phyloP scores from a whole-genome alignment of 2,113 vertebrate species.

The Nycticorax nycticorax region DNA sequence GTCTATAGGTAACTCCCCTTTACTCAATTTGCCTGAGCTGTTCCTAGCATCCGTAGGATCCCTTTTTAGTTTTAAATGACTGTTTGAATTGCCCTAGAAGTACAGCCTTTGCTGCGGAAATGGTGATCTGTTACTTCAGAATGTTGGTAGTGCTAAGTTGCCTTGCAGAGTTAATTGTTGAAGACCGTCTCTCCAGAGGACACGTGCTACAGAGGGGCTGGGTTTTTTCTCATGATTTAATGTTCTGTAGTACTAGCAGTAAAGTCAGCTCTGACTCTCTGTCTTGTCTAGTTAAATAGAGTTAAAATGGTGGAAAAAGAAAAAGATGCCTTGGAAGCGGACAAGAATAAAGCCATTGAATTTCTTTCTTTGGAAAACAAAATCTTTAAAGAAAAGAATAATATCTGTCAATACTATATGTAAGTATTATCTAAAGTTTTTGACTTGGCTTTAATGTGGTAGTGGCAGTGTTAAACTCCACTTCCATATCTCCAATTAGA shows the following conservation, averaged over 20 bases:
- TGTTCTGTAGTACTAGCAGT: neutral
- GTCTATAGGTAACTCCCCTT: neutral
- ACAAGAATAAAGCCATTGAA: slow-evolving; percentile 92
- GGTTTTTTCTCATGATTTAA: neutral
- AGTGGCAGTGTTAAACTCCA: neutral
- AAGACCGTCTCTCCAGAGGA: neutral
- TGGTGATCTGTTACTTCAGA: neutral
- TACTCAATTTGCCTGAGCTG: neutral
- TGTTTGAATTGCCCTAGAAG: neutral
- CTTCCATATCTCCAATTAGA: neutral
- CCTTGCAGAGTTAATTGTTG: neutral
- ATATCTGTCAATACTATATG: slow-evolving; percentile 90
- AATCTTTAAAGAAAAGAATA: slow-evolving; percentile 89
- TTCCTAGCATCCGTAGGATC: neutral
- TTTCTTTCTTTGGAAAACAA: slow-evolving; percentile 92
- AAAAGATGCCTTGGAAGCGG: slow-evolving; percentile 92
- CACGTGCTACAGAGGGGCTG: fast-evolving
- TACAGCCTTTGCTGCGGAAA: neutral
- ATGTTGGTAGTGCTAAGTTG: neutral
- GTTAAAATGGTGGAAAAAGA: slow-evolving; percentile 97
- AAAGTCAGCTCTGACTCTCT: neutral
- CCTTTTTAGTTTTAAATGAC: neutral
- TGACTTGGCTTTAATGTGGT: neutral
- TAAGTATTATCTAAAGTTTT: slow-evolving; percentile 74
- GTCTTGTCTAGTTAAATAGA: slow-evolving; percentile 86